Conservation (phyloP, 2,888 invertebrate species). For the Netelia melanura region DNA sequence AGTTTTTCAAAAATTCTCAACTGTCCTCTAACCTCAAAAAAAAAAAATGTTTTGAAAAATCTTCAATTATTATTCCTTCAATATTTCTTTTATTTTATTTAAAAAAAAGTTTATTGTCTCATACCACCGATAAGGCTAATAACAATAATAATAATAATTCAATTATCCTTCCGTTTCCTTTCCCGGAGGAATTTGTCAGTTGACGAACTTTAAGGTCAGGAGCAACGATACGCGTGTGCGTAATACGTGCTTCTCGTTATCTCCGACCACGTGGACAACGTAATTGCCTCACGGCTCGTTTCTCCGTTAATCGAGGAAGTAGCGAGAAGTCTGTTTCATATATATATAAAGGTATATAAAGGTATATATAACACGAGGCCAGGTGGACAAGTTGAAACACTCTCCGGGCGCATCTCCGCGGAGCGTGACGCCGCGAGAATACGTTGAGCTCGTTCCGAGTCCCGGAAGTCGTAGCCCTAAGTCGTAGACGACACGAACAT, state of each 20-base stretch:
- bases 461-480: constrained; percentile 53
- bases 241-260: not conserved
- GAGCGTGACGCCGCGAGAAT: constrained; percentile 65
- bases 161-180: constrained; percentile 25
- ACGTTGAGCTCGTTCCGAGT: constrained; percentile 32
- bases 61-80: too few species aligned
- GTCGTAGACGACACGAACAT: not conserved
- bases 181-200: constrained; percentile 41
- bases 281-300: constrained; percentile 64
- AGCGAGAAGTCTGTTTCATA: not conserved
- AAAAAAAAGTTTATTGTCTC: not conserved
- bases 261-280: constrained; percentile 51
- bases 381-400: constrained; percentile 51
- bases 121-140: not conserved
- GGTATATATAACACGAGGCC: constrained; percentile 21
- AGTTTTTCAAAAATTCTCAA: too few species aligned
- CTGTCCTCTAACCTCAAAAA: too few species aligned
- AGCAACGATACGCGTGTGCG: not conserved
- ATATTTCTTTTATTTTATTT: not conserved
- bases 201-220: constrained; percentile 44
- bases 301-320: constrained; percentile 66
- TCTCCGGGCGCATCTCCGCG: constrained; percentile 36
- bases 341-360: not conserved
- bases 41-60: too few species aligned
- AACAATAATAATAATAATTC: constrained; percentile 24